phyloP scores from a whole-genome alignment of 2,113 vertebrate genomes.

The Grus americana region DNA sequence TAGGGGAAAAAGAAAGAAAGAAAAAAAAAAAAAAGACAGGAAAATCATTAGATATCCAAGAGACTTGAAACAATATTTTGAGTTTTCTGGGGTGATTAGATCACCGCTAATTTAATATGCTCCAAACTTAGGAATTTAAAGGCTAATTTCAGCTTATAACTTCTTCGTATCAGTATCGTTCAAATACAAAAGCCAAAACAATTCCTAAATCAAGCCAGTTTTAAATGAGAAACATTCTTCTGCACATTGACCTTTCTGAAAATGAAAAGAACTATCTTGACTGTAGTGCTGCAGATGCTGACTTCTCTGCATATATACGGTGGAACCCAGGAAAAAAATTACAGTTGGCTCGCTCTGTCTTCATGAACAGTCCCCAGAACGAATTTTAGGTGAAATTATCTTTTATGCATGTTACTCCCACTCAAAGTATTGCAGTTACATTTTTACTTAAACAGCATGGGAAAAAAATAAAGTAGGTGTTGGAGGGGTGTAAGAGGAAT shows the following conservation, averaged over 20 bases:
- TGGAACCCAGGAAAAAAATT: not conserved
- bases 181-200: not conserved
- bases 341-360: not conserved
- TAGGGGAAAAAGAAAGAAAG: not conserved
- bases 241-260: not conserved
- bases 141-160: not conserved
- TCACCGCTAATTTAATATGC: not conserved
- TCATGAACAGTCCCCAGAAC: not conserved
- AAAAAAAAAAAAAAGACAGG: not conserved
- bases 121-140: not conserved
- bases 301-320: not conserved
- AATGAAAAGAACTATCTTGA: not conserved
- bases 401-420: not conserved
- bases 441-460: not conserved
- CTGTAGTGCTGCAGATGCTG: not conserved
- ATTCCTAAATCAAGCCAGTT: not conserved
- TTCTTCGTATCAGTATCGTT: not conserved
- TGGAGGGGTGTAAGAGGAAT: not conserved
- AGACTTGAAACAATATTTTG: not conserved
- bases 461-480: not conserved
- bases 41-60: not conserved
- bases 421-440: not conserved
- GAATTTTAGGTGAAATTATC: not conserved
- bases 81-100: not conserved
- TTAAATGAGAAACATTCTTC: not conserved